phyloP scores from a whole-genome alignment of 2,113 vertebrate species.

The Delphinapterus leucas region DNA sequence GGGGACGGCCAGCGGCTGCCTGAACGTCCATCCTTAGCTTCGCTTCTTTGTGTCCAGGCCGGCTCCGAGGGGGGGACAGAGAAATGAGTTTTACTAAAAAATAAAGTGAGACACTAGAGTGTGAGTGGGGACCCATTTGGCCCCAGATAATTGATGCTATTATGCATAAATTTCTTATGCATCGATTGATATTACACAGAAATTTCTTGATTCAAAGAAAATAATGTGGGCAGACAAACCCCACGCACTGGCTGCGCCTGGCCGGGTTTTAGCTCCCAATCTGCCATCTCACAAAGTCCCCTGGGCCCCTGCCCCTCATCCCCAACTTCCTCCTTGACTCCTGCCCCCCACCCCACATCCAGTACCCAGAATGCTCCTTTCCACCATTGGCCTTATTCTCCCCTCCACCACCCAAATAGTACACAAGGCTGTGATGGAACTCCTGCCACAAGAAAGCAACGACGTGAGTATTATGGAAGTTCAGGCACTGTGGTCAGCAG shows the following conservation, averaged over 20 bases:
- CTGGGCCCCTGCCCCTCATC: accelerated
- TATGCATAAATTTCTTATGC: neutral
- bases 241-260: accelerated
- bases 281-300: neutral
- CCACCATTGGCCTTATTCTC: accelerated
- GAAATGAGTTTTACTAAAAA: neutral
- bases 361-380: neutral
- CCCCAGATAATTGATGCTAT: accelerated
- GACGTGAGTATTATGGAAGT: accelerated
- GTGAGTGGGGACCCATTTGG: accelerated
- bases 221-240: accelerated
- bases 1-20: neutral
- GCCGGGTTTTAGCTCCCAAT: neutral
- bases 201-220: neutral
- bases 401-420: accelerated
- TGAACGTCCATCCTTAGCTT: neutral
- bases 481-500: accelerated
- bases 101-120: neutral
- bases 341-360: too few relatives aligned
- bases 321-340: neutral
- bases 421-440: accelerated
- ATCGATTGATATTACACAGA: accelerated
- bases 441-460: neutral
- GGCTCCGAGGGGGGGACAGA: neutral
- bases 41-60: neutral